Conservation (phyloP, 1,140 invertebrate species). For the Brachionus plicatilis region DNA sequence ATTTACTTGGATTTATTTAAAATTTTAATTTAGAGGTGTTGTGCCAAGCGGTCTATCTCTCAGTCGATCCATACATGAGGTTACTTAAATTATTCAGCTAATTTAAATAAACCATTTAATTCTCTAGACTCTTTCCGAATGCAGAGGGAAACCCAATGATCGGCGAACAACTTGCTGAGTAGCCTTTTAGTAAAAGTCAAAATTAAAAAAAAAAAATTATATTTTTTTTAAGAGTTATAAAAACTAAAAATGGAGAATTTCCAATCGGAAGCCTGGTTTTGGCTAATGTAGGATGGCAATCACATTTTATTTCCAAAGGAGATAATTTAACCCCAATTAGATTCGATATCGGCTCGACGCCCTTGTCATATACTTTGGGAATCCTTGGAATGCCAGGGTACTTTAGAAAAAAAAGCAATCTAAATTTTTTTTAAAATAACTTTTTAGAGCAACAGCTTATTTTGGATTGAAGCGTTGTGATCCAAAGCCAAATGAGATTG, state of each 20-base stretch:
- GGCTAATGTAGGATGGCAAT: constrained; percentile 63
- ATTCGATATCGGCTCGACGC: constrained; percentile 28
- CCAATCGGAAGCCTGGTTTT: constrained; percentile 58
- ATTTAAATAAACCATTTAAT: constrained; percentile 43
- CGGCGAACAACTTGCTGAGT: constrained; percentile 34
- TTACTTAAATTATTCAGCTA: neutral
- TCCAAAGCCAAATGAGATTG: constrained; percentile 64
- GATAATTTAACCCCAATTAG: constrained; percentile 3
- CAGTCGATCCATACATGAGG: constrained; percentile 37
- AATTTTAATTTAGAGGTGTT: neutral
- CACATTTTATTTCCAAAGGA: constrained; percentile 50
- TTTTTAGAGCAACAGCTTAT: constrained; percentile 64
- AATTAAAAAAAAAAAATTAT: too few relatives aligned
- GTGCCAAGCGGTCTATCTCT: constrained; percentile 15
- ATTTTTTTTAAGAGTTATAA: constrained; percentile 46
- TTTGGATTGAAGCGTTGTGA: constrained; percentile 68
- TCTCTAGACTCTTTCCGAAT: constrained; percentile 12
- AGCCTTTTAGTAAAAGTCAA: neutral
- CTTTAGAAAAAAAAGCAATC: neutral
- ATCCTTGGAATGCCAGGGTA: constrained; percentile 33
- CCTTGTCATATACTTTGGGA: constrained; percentile 27
- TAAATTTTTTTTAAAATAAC: neutral
- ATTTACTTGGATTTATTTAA: neutral
- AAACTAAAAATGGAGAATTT: constrained; percentile 37
- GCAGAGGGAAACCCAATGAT: neutral